Percentiles rank a stretch among this genome's conserved stretches.
These are phyloP conservation scores for Ivindomyrus marchei DNA, from an alignment of 2,113 vertebrate species.

Conservation along the genomic window DNA sequence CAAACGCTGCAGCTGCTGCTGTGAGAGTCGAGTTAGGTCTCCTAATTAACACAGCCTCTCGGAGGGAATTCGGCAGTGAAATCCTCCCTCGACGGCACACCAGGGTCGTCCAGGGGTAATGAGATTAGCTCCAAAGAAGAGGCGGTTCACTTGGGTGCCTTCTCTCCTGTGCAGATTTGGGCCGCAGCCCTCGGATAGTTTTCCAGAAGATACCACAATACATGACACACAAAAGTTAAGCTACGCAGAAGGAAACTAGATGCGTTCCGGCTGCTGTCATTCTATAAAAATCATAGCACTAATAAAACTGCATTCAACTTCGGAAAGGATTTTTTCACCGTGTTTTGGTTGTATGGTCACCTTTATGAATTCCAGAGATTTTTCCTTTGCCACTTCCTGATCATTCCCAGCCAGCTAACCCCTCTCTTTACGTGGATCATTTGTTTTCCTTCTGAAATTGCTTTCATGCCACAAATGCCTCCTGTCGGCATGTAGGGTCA, in stretches of 20 bases:
- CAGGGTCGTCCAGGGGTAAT: slow-evolving; percentile 14
- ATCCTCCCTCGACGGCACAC: not conserved
- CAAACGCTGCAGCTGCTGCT: not conserved
- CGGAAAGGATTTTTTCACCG: not conserved
- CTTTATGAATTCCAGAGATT: not conserved
- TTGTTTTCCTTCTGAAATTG: not conserved
- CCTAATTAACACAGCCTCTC: slow-evolving; percentile 1
- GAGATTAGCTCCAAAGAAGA: not conserved
- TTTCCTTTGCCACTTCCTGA: not conserved
- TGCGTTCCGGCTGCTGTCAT: not conserved
- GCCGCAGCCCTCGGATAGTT: not conserved
- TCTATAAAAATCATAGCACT: not conserved
- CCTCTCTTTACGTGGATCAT: not conserved
- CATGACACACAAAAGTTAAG: not conserved
- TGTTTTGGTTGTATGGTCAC: not conserved
- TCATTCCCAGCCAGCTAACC: not conserved
- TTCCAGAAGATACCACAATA: not conserved
- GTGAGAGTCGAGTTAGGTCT: not conserved
- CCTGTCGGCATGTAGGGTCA: not conserved
- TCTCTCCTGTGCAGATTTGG: not conserved
- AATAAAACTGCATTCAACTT: not conserved
- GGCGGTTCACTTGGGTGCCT: not conserved
- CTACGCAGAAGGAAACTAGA: not conserved
- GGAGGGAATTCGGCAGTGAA: not conserved
- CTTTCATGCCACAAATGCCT: not conserved